Evolutionary conservation across 23 tunicate genomes (phyloP), one percentile per base, ranked within the genome.

Genomic region (Styela clava): DNA sequence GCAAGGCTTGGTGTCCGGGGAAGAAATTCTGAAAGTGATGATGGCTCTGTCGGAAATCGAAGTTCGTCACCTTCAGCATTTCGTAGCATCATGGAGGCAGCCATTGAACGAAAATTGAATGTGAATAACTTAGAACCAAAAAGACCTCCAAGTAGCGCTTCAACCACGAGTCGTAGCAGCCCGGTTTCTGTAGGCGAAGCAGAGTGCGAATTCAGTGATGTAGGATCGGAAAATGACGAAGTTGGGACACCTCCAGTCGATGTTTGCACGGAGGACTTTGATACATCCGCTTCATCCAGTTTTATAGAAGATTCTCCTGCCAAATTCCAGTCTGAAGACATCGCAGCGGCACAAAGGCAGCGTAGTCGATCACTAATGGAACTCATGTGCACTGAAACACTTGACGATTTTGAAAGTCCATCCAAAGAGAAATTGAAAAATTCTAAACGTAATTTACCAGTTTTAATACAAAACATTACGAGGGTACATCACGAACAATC

Each of bases 321-420:
- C 16, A 27, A 65, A 65, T 24, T 24, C 18, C 7, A 24, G 16
- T 24, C 31, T 24, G 70, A 3, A 7, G 70, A 65, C 16, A 56
- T 56, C 20, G 35, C 35, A 3, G 77, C 34, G 35, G 77, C 37
- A 3, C 77, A 44, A 12, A 7, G 77, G 16, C 61, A 31, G 26
- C 61, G 79, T n/a, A 62, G 30, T 34, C 69, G 52, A n/a, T 71
- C 85, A 16, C 79, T 87, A 2, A 73, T 89, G 37, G 94, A 89
- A 69, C 78, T 89, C 35, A 89, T 87, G 23, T 89, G 94, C 61
- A 89, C 77, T 78, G 94, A 89, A 36, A 89, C 94, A 5, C 79
- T 89, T 37, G 73, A 64, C 18, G 83, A 79, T 64, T 63, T 63
- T 78, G 87, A 34, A 32, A 63, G 64, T 68, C 80, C 64, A 35